Conservation (phyloP, 2,113 vertebrate genomes). For the Danionella cerebrum region DNA sequence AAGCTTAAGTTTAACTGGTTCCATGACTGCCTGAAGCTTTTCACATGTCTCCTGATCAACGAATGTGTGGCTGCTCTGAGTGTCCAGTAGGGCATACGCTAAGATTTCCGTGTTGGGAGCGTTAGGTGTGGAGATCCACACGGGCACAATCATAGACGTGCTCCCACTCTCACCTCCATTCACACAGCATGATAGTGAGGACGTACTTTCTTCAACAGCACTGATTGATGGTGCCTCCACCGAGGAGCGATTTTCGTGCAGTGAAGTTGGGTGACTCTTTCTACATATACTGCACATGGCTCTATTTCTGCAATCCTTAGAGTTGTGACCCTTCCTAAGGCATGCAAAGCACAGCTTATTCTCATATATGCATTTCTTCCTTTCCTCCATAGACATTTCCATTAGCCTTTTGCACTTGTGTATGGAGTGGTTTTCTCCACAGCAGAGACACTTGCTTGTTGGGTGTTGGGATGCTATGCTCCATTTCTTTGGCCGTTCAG, state of each 20-base stretch:
- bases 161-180: conserved; percentile 11
- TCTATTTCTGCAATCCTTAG: conserved; percentile 26
- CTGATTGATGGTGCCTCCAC: not conserved
- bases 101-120: not conserved
- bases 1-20: conserved; percentile 36
- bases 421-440: conserved; percentile 38
- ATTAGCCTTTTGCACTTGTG: conserved; percentile 31
- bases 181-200: conserved; percentile 16
- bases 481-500: not conserved
- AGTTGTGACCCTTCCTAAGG: conserved; percentile 33
- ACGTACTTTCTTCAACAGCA: not conserved
- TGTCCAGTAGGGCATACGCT: conserved; percentile 31
- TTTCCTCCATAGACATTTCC: conserved; percentile 1
- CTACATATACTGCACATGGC: conserved; percentile 4
- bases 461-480: not conserved
- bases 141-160: conserved; percentile 34
- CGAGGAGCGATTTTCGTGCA: conserved; percentile 26
- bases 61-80: conserved; percentile 30
- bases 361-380: conserved; percentile 25
- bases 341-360: conserved; percentile 31
- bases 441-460: not conserved
- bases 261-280: conserved; percentile 30
- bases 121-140: conserved; percentile 25
- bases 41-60: conserved; percentile 28
- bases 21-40: not conserved